Percentiles rank a stretch among this genome's conserved stretches.
Conservation (phyloP, 2,797 vertebrate species). For the Cetoscarus ocellatus region DNA sequence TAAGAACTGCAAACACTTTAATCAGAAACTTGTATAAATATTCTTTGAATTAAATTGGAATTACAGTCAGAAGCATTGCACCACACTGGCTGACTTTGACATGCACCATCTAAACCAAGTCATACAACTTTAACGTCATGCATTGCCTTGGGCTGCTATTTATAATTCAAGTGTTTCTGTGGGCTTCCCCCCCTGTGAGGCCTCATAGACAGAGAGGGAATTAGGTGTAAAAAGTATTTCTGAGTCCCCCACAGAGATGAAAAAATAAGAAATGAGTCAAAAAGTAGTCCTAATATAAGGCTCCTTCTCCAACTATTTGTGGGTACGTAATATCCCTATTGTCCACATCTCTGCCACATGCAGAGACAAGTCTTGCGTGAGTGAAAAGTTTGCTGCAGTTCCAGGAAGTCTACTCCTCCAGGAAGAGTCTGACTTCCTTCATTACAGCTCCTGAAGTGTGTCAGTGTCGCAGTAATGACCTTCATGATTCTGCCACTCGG, state of each 20-base stretch:
- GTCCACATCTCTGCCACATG: neutral
- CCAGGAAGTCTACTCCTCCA: slow-evolving; percentile 18
- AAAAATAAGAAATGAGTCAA: slow-evolving; percentile 21
- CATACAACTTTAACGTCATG: slow-evolving; percentile 81
- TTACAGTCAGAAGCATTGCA: slow-evolving; percentile 10
- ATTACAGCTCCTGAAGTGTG: slow-evolving; percentile 21
- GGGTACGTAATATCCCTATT: neutral
- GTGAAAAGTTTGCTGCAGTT: slow-evolving; percentile 9
- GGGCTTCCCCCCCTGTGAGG: slow-evolving; percentile 35
- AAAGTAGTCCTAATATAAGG: slow-evolving; percentile 2
- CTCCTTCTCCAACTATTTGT: neutral
- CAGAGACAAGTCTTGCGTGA: neutral
- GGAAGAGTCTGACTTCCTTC: slow-evolving; percentile 23
- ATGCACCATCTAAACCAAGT: slow-evolving; percentile 65
- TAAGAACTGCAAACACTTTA: no score
- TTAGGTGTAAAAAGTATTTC: slow-evolving; percentile 47
- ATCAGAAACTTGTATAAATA: neutral
- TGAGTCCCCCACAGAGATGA: slow-evolving; percentile 37
- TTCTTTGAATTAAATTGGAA: slow-evolving; percentile 50
- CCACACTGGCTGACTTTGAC: slow-evolving; percentile 61
- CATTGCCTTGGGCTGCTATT: slow-evolving; percentile 75
- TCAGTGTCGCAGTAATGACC: slow-evolving; percentile 64
- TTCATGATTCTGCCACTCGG: slow-evolving; percentile 73
- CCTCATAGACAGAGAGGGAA: slow-evolving; percentile 53
- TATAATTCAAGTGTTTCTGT: slow-evolving; percentile 79